Base-by-base conservation (phyloP, 2,888 invertebrate genomes). In the Hypselothyrea guttata region DNA sequence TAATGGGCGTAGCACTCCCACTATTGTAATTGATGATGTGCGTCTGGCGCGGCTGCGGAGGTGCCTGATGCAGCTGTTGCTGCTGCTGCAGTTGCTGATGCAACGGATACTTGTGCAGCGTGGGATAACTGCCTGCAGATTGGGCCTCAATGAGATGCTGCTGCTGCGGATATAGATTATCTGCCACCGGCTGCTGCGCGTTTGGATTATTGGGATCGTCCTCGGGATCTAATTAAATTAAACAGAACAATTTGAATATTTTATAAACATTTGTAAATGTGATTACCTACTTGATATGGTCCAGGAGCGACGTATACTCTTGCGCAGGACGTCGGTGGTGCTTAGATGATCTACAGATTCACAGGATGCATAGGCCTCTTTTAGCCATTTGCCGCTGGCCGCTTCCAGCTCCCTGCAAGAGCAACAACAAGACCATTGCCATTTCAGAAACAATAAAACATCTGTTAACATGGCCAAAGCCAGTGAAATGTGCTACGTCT, bases 331-430 rank as follows among this genome's bases (percentile, higher is more conserved):
- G 85, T 94, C 93, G 58, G 93, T 91, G 40, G 93, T 92, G 30
- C 93, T 92, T 45, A 90, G 74, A 66, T 82, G 90, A 84, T 89
- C 89, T 30, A 87, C 89, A 37, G 89, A 78, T 22, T 91, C 88
- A 75, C 91, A 90, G 58, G 92, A 92, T 42, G 92, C 90, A 76
- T 92, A 92, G 33, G 85, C 76, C 82, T 93, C 93, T 66, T 93
- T 93, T 89, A 93, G 92, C 94, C 94, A 94, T 84, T 94, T 94
- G 53, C 93, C 93, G 52, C 93, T 93, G 35, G 92, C 92, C 15
- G 93, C 92, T 88, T 93, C 93, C 69, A 94, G 91, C 89, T 94
- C 94, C 91, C 94, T 94, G 90, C 70, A 92, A 92, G 83, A 66
- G 61, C 82, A 85, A 87, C 85, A 82, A 75, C 65, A 68, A 45